A percentile compares a stretch with the other conserved stretches of the same genome.
phyloP scores from a whole-genome alignment of 64 coral and sea anemone genomes.

The Pocillopora damicornis region DNA sequence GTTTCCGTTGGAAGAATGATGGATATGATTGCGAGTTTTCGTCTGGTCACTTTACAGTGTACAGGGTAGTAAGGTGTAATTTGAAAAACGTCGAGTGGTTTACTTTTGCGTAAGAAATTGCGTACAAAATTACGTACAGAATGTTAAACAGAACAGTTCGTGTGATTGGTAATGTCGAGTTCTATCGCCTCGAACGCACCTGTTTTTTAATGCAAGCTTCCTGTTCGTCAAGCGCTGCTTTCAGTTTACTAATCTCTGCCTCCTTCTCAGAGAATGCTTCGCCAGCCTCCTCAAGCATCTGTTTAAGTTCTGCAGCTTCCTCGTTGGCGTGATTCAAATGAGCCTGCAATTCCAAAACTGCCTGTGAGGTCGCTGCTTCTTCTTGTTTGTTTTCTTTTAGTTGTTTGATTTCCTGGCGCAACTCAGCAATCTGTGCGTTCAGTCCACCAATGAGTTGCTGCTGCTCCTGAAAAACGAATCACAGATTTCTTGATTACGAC shows the following conservation, averaged over 20 bases:
- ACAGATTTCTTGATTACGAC: too few relatives aligned
- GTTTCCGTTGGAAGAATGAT: too few relatives aligned
- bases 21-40: too few relatives aligned
- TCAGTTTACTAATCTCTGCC: conserved; percentile 57
- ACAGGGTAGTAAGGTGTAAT: too few relatives aligned
- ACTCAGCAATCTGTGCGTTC: conserved; percentile 53
- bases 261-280: conserved; percentile 74
- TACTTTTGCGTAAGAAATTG: too few relatives aligned
- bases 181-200: conserved; percentile 11
- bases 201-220: conserved; percentile 51
- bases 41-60: too few relatives aligned
- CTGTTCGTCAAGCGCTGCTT: conserved; percentile 45
- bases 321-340: conserved; percentile 54
- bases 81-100: too few relatives aligned
- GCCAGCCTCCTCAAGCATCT: conserved; percentile 71
- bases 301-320: conserved; percentile 55
- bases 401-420: conserved; percentile 63
- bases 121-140: too few relatives aligned
- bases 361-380: conserved; percentile 9
- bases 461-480: conserved; percentile 31
- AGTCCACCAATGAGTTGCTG: conserved; percentile 48
- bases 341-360: conserved; percentile 45
- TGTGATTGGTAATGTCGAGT: too few relatives aligned
- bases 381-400: conserved; percentile 35
- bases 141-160: too few relatives aligned